These are phyloP conservation scores for Leptobrachium ailaonicum DNA, from an alignment of 2,113 vertebrate species.

Conservation along the genomic window DNA sequence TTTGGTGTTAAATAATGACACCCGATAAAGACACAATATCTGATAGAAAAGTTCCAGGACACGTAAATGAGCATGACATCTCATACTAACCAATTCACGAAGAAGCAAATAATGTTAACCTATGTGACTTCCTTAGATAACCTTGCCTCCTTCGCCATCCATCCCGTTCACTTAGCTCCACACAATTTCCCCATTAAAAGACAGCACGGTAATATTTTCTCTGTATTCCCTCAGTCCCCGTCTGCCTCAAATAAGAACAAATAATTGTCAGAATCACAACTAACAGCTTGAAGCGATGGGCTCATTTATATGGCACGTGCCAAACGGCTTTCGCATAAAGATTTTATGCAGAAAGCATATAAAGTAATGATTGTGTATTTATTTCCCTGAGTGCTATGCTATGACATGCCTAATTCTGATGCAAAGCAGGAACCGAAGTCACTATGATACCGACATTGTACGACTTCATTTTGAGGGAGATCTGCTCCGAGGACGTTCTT, in stretches of 20 bases:
- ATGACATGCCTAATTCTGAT: constrained; percentile 64
- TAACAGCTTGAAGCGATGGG: constrained; percentile 42
- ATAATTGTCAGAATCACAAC: constrained; percentile 57
- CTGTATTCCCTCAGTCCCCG: neutral
- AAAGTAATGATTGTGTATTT: constrained; percentile 63
- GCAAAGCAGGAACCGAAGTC: constrained; percentile 57
- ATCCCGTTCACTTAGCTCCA: too few relatives aligned
- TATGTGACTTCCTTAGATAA: too few relatives aligned
- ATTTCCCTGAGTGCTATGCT: constrained; percentile 55
- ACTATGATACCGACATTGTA: constrained; percentile 52
- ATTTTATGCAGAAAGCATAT: constrained; percentile 58
- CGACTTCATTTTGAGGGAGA: constrained; percentile 57
- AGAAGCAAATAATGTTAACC: too few relatives aligned
- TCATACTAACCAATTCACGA: too few relatives aligned
- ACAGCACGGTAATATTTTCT: neutral
- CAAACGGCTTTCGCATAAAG: constrained; percentile 13
- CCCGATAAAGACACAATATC: too few relatives aligned
- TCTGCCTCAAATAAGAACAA: constrained; percentile 50
- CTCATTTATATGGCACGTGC: constrained; percentile 29
- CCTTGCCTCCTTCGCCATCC: too few relatives aligned
- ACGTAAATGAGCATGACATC: too few relatives aligned
- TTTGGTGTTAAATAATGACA: too few relatives aligned
- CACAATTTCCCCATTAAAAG: neutral
- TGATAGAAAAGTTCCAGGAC: too few relatives aligned
- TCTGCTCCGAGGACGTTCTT: constrained; percentile 44